Evolutionary conservation across 2,888 invertebrate genomes (phyloP), one percentile per base, ranked within the genome.

Genomic region (Nephrocerus scutellatus): DNA sequence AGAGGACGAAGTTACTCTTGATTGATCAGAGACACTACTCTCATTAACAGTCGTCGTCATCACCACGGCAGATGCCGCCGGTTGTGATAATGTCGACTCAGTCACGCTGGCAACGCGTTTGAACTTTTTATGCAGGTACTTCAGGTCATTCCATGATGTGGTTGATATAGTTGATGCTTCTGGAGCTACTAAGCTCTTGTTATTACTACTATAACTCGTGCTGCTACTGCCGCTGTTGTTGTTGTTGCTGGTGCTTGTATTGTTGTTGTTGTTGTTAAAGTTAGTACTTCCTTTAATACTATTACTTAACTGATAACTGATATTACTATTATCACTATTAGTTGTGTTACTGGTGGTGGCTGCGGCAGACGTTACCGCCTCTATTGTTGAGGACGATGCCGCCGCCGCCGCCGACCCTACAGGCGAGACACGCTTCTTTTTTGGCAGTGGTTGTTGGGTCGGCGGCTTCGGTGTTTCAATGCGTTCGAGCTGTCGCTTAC

Each of bases 91-190:
- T n/a, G n/a, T n/a, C n/a, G n/a, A n/a, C n/a, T n/a, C n/a, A n/a
- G 71, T 71, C 47, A 72, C 70, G 59, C 77, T 79, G 64, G 82
- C 86, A 74, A 88, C 79, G 70, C 89, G 88, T 72, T 91, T 90
- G 71, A 91, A 90, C 70, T 90, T 91, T 70, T 91, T 91, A 70
- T 91, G 90, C 66, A 88, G 75, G 73, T 90, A 90, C 68, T 82
- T 84, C 60, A 76, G 76, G 60, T 79, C 80, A 70, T 74, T 74
- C 56, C 63, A 62, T 39, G 49, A 44, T 39, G 48, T 36, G 33
- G 52, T 34, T 40, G 50, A 41, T 18, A 48, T 39, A 38, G 46
- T 40, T 44, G 46, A 47, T 44, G 47, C 44, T 44, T 43, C 40
- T 36, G 9, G 25, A 46, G 37, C 40, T n/a, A 34, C 19, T 41